Percentiles rank a stretch among this genome's conserved stretches.
Evolutionary conservation across 2,113 vertebrate genomes (phyloP).

Genomic region (Peromyscus californicus): DNA sequence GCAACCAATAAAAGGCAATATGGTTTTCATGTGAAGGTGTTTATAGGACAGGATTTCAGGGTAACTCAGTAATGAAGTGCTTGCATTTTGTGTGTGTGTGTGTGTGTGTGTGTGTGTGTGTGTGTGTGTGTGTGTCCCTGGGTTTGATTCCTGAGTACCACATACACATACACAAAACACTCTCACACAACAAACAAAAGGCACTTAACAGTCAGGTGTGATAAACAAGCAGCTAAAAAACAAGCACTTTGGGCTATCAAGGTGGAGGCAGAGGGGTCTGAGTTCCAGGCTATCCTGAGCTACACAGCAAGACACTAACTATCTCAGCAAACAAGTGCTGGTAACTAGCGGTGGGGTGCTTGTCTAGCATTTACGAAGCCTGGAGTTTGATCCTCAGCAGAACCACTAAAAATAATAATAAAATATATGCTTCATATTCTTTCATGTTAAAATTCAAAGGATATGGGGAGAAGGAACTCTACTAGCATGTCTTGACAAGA

Average conservation of each 20-base stretch:
- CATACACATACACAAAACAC: background rate
- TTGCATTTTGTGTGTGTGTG: background rate
- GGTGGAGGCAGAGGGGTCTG: background rate
- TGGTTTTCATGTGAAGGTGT: background rate
- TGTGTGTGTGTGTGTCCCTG: background rate
- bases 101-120: background rate
- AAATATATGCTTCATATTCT: background rate
- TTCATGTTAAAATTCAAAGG: conserved; percentile 2
- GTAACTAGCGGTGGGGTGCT: background rate
- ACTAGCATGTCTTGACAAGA: background rate
- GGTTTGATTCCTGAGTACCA: background rate
- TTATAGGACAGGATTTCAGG: background rate
- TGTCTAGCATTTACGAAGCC: background rate
- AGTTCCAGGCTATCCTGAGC: background rate
- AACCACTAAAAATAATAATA: background rate
- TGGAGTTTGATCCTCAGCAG: background rate
- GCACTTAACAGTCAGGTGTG: too few species aligned
- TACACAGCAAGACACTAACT: background rate
- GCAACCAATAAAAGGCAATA: background rate
- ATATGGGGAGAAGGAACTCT: background rate
- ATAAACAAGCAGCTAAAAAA: background rate
- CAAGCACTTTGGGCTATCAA: background rate
- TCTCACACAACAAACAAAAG: background rate
- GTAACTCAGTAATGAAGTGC: background rate
- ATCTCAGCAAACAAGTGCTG: background rate